Evolutionary conservation across 2,797 vertebrate genomes (phyloP), one percentile per base, ranked within the genome.

Genomic region (Enoplosus armatus): DNA sequence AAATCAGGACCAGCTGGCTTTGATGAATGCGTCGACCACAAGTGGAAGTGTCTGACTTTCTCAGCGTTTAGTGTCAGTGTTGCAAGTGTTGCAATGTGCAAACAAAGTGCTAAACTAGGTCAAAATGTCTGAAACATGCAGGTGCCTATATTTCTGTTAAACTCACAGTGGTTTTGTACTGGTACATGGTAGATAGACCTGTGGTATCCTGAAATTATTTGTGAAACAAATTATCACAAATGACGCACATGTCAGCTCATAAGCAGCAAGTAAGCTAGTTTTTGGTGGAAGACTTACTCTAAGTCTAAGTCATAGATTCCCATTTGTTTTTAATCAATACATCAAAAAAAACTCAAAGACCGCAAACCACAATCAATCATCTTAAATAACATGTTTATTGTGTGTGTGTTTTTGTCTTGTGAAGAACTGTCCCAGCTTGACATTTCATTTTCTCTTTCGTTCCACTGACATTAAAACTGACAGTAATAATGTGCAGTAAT

Each of bases 1-100:
- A 81, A 86, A 84, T 79, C n/a, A 33, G 33, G 41, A 79, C 72
- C 80, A 91, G 83, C 87, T 91, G 91, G 33, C 58, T 82, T 55
- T 64, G 50, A 82, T 89, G 24, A 83, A 75, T 43, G 43, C 3
- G n/a, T 63, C 20, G 10, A 80, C 50, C 59, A 14, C 47, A 81
- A 85, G 65, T 58, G 66, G 62, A 72, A 63, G 67, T 69, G 75
- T 63, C 48, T 73, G 53, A 10, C 24, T 77, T 70, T 81, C 54
- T 59, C 58, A 64, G 66, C 6, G 4, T 80, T 75, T 51, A 61
- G 41, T 56, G 45, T 65, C 62, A 56, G 53, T 4, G 8, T 15
- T 53, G 6, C 29, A 22, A 62, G 54, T 33, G 41, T 50, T 41
- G 29, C 55, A 50, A 45, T 10, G 20, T 26, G 54, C 45, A 53